Conservation (phyloP, 2,797 vertebrate genomes). For the Clarias platycephalus region DNA sequence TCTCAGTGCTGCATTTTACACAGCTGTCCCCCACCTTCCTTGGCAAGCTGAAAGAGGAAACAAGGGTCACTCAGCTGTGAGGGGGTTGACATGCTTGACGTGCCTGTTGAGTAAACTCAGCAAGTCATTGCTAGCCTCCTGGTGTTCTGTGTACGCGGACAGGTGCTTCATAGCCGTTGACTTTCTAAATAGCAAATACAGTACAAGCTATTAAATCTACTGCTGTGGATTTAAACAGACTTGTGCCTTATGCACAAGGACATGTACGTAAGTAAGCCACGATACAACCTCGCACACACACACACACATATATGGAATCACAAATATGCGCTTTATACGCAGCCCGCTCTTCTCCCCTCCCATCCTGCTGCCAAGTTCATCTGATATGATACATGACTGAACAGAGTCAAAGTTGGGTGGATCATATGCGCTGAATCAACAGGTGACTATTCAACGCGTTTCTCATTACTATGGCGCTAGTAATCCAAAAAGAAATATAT, state of each 20-base stretch:
- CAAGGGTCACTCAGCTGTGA: slow-evolving; percentile 49
- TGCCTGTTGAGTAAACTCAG: slow-evolving; percentile 47
- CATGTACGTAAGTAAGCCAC: not conserved
- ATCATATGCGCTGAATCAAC: slow-evolving; percentile 73
- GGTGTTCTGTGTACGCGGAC: slow-evolving; percentile 41
- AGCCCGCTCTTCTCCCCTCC: slow-evolving; percentile 39
- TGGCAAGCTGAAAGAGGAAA: slow-evolving; percentile 38
- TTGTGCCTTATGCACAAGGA: not conserved
- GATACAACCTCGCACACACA: not conserved
- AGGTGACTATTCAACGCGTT: slow-evolving; percentile 69
- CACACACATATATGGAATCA: slow-evolving; percentile 8
- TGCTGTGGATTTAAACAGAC: slow-evolving; percentile 24
- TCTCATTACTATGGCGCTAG: slow-evolving; percentile 38
- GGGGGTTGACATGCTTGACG: slow-evolving; percentile 45
- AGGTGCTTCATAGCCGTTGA: slow-evolving; percentile 47
- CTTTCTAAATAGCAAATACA: slow-evolving; percentile 44
- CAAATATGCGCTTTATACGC: slow-evolving; percentile 39
- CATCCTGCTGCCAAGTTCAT: slow-evolving; percentile 49
- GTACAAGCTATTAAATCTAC: slow-evolving; percentile 31
- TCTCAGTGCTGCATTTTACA: slow-evolving; percentile 37
- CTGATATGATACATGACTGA: slow-evolving; percentile 59
- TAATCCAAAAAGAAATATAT: slow-evolving; percentile 39
- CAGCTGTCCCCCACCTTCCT: slow-evolving; percentile 54
- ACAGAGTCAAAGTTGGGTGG: slow-evolving; percentile 58
- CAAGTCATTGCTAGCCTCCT: slow-evolving; percentile 48